phyloP scores from a whole-genome alignment of 23 tunicate species.

The Styela clava region DNA sequence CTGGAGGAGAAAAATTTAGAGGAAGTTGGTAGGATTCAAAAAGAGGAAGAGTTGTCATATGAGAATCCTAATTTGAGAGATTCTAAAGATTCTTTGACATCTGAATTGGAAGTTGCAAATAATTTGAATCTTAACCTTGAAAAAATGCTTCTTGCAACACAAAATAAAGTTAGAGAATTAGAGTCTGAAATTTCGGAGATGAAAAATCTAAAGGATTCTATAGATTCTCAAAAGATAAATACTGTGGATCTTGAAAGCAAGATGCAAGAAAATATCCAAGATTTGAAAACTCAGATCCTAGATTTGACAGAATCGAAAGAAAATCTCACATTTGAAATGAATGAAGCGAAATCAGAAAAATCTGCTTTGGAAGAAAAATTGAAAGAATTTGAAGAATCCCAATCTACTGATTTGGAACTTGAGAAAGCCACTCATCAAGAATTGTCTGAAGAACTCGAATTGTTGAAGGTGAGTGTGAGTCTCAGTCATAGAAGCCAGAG shows the following conservation, averaged over 20 bases:
- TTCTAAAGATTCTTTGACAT: not conserved
- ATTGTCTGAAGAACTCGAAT: not conserved
- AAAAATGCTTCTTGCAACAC: not conserved
- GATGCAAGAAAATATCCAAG: not conserved
- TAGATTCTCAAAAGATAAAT: not conserved
- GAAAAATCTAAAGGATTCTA: not conserved
- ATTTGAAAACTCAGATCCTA: not conserved
- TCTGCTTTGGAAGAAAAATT: not conserved
- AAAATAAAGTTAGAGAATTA: not conserved
- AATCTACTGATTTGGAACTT: not conserved
- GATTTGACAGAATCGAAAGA: constrained; percentile 10
- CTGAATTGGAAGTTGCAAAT: not conserved
- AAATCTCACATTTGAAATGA: not conserved
- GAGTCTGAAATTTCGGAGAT: not conserved
- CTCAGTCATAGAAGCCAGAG: too few species aligned
- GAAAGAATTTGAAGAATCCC: not conserved
- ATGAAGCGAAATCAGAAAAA: not conserved
- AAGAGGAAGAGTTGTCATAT: not conserved
- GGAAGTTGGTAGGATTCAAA: not conserved
- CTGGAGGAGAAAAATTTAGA: not conserved
- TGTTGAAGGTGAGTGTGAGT: not conserved
- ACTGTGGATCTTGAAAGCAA: not conserved
- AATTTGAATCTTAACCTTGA: not conserved
- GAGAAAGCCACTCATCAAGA: not conserved
- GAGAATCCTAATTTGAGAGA: not conserved